phyloP scores from a whole-genome alignment of 2,797 vertebrate species.

The Corythornis leucogaster region DNA sequence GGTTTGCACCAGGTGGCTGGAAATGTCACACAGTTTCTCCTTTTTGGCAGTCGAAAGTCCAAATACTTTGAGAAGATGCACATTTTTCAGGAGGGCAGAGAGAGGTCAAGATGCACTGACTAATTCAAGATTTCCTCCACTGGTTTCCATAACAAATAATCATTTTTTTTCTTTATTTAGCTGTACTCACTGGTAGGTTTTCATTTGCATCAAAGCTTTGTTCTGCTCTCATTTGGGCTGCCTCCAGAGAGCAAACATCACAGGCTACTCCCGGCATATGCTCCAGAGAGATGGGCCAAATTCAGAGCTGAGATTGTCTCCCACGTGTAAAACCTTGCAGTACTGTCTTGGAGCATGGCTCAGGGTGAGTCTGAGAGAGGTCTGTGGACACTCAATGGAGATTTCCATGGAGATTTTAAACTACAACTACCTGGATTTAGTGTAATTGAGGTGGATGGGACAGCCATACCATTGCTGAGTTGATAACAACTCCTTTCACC shows the following conservation, averaged over 20 bases:
- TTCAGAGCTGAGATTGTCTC: slow-evolving; percentile 30
- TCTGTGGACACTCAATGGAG: background rate
- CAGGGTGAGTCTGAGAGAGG: background rate
- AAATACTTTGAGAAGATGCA: background rate
- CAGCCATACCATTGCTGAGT: background rate
- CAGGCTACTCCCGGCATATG: slow-evolving; percentile 48
- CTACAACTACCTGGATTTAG: background rate
- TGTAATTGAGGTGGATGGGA: background rate
- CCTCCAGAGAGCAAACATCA: slow-evolving; percentile 63
- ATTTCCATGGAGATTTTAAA: background rate
- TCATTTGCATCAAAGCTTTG: slow-evolving; percentile 69
- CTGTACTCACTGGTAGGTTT: slow-evolving; percentile 56
- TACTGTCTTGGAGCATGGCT: background rate
- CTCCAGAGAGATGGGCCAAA: slow-evolving; percentile 36
- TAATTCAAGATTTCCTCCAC: slow-evolving; percentile 72
- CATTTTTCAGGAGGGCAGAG: slow-evolving; percentile 52
- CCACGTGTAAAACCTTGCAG: background rate
- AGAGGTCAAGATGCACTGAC: slow-evolving; percentile 71
- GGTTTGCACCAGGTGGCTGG: slow-evolving; percentile 11
- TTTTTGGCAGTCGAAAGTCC: background rate
- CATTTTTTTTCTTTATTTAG: slow-evolving; percentile 69
- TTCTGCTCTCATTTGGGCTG: slow-evolving; percentile 62
- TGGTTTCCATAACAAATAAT: slow-evolving; percentile 72
- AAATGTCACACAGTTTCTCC: background rate
- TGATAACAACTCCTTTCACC: background rate